Conservation (phyloP, 2,888 invertebrate genomes). For the Mesochorus sp. region DNA sequence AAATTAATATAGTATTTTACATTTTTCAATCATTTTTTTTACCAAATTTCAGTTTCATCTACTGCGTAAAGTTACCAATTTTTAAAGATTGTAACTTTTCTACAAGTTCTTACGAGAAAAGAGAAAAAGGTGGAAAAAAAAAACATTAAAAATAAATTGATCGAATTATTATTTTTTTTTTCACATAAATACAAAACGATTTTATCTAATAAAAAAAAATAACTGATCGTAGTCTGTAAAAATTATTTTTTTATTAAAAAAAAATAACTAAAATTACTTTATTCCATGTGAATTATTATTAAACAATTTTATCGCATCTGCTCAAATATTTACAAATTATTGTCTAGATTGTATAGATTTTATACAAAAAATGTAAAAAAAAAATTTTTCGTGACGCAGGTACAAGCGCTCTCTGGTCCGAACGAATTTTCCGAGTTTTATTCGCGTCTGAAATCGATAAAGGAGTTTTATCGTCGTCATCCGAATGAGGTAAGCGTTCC, state of each 20-base stretch:
- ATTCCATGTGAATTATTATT: not conserved
- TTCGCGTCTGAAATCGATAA: slow-evolving; percentile 94
- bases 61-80: no score
- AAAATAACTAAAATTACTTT: not conserved
- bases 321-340: not conserved
- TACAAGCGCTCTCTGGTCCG: slow-evolving; percentile 93
- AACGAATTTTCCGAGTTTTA: slow-evolving; percentile 99
- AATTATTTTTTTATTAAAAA: not conserved
- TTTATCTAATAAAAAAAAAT: no score
- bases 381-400: slow-evolving; percentile 64
- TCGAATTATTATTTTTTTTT: no score
- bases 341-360: not conserved
- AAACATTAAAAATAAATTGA: no score
- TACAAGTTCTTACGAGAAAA: no score
- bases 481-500: slow-evolving; percentile 98
- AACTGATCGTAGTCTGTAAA: not conserved
- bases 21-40: no score
- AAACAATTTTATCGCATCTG: no score
- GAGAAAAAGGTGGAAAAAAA: no score
- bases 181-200: no score
- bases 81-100: no score
- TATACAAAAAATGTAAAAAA: not conserved
- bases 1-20: no score
- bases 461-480: slow-evolving; percentile 97
- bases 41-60: no score